A percentile compares a stretch with the other conserved stretches of the same genome.
These are phyloP conservation scores for Nematostella vectensis DNA, from an alignment of 92 coral and sea anemone genomes.

Conservation along the genomic window DNA sequence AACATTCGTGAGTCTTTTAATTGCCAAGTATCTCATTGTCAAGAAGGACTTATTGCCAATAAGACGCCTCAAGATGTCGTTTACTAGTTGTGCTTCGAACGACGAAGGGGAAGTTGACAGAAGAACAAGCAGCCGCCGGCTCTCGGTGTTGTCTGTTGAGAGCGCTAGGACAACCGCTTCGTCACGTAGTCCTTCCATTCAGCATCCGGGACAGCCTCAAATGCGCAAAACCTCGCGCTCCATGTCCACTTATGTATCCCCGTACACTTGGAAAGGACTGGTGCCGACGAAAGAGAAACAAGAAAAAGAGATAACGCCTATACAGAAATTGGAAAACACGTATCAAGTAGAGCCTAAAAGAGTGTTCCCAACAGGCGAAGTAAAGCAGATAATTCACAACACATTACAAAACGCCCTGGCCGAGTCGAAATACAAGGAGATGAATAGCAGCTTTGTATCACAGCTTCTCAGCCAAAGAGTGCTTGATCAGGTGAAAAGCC, in stretches of 20 bases:
- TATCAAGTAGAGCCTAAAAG: constrained; percentile 59
- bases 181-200: not conserved
- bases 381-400: constrained; percentile 35
- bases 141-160: not conserved
- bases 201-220: not conserved
- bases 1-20: too few relatives aligned
- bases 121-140: too few relatives aligned
- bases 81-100: too few relatives aligned
- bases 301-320: not conserved
- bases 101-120: too few relatives aligned
- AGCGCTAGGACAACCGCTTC: not conserved
- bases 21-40: too few relatives aligned
- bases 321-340: constrained; percentile 38
- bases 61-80: too few relatives aligned
- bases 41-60: too few relatives aligned
- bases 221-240: not conserved
- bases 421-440: constrained; percentile 18
- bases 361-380: constrained; percentile 39
- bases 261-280: constrained; percentile 3
- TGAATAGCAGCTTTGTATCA: constrained; percentile 23
- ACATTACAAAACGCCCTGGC: constrained; percentile 40
- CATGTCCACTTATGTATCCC: constrained; percentile 1
- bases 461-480: constrained; percentile 36
- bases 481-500: constrained; percentile 33
- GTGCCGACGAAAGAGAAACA: not conserved